Evolutionary conservation across 2,888 invertebrate genomes (phyloP).

Genomic region (Phorcus lineatus): DNA sequence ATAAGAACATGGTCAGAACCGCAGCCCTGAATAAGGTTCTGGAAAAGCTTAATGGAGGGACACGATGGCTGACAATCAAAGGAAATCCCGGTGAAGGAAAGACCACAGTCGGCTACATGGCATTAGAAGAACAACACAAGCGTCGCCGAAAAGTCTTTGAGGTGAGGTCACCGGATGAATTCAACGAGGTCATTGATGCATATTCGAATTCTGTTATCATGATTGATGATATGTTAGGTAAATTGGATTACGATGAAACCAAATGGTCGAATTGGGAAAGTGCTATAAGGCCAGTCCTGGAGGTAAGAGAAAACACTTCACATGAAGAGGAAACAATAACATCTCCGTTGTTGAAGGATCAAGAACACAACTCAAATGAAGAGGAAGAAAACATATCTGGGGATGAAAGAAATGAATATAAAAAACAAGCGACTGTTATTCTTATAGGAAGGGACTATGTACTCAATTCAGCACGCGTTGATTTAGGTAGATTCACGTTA

Average conservation of each 20-base stretch:
- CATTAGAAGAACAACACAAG: background rate
- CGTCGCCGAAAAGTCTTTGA: background rate
- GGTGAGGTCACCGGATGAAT: background rate
- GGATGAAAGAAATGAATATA: background rate
- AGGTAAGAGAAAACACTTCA: background rate
- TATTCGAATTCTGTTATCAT: background rate
- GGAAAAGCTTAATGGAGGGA: background rate
- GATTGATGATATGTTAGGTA: background rate
- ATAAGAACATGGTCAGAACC: constrained; percentile 38
- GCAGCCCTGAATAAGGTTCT: background rate
- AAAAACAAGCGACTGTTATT: background rate
- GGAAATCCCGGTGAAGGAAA: background rate
- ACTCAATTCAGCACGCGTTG: background rate
- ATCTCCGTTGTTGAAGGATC: too few relatives aligned
- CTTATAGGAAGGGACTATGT: background rate
- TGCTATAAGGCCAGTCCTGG: background rate
- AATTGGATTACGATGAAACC: background rate
- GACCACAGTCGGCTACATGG: background rate
- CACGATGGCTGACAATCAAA: background rate
- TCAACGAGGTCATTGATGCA: background rate
- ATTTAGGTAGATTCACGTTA: background rate
- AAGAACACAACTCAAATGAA: background rate
- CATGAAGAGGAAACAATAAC: background rate
- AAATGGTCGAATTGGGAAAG: background rate
- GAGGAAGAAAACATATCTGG: background rate